These are phyloP conservation scores for Vanessa cardui DNA, from an alignment of 2,888 invertebrate species.

Conservation along the genomic window DNA sequence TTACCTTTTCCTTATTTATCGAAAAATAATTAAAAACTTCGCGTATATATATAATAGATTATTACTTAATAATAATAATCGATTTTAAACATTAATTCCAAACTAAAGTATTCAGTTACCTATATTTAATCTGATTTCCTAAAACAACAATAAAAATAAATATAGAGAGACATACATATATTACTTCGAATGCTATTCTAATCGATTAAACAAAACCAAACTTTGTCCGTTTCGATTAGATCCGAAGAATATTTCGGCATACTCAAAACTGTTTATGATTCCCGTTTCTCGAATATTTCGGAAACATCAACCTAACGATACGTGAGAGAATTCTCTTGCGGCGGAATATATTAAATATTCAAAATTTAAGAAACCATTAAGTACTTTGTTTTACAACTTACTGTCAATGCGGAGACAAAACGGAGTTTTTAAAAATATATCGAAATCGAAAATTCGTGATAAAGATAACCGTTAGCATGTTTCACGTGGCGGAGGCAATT, in stretches of 20 bases:
- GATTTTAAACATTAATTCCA: no score
- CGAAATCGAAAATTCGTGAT: constrained; percentile 5
- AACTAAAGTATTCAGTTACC: no score
- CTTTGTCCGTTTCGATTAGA: constrained; percentile 1
- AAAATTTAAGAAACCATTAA: constrained; percentile 16
- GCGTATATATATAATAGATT: no score
- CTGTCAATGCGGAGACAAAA: constrained; percentile 12
- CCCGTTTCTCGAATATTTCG: constrained; percentile 8
- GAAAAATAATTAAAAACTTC: no score
- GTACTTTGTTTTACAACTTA: constrained; percentile 18
- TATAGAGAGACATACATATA: neutral
- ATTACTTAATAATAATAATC: no score
- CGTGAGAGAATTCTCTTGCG: constrained; percentile 26
- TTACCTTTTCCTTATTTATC: no score
- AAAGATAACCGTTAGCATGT: neutral
- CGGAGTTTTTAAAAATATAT: constrained; percentile 6
- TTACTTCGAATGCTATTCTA: neutral
- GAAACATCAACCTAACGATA: constrained; percentile 17
- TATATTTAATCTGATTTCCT: neutral
- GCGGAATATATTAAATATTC: constrained; percentile 2
- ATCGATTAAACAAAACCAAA: neutral
- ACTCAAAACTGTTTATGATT: neutral
- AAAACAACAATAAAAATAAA: constrained; percentile 1
- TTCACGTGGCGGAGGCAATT: neutral
- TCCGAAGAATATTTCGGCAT: neutral